Base-by-base conservation (phyloP, 2,113 vertebrate species). In the Ceyx cyanopectus region DNA sequence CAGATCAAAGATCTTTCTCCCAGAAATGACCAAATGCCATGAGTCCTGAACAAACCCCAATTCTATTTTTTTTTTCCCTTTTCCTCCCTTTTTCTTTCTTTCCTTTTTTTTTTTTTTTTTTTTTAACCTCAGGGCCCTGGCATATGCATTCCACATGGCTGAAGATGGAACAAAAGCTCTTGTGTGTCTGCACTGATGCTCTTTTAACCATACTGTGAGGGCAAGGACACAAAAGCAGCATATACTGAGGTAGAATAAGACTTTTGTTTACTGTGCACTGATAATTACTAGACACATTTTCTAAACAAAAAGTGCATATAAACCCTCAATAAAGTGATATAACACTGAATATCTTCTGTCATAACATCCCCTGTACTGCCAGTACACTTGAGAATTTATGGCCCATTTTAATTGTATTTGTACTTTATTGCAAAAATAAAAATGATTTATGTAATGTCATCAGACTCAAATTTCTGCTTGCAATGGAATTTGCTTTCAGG, bases 91-190 rank as follows among this genome's bases (percentile, higher is more conserved):
- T 85, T 69, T 83, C 58, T 11, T 10, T 45, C 51, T 61, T 40
- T 48, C 46, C 21, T 23, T 43, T 32, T 27, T 2, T 3, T 15
- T 5, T 5, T 65, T n/a, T 8, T 5, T 75, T 58, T 43, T 19
- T 34, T n/a, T 63, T 93, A 84, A 91, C 94, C 93, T 96, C 93
- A 94, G 92, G 96, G 95, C 95, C 96, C 97, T 96, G 97, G 96
- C 98, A 99, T 98, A 98, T 98, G 98, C 97, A 98, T 97, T 97
- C 96, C 98, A 99, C 98, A 98, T 98, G 98, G 98, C 97, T 98
- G 97, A 89, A 91, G 97, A 98, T 85, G 93, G 97, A 98, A 98
- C 98, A 98, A 98, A 98, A 98, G 97, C 91, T 94, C 95, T 96
- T 97, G 81, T 97, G 93, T 95, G 87, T 72, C 86, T 72, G 74